These are phyloP conservation scores for Operophtera brumata DNA, from an alignment of 2,888 invertebrate species.

Conservation along the genomic window DNA sequence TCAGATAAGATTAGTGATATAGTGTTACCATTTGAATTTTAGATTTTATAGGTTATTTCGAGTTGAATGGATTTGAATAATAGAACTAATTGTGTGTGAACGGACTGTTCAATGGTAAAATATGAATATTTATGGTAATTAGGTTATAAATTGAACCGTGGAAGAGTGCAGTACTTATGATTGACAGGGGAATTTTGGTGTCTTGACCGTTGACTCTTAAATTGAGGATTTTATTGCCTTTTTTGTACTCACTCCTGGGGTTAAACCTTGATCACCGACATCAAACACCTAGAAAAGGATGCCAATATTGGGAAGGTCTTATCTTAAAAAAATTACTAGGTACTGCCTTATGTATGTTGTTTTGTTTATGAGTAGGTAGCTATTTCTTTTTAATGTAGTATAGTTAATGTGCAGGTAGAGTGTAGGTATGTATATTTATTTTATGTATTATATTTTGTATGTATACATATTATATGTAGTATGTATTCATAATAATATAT, in stretches of 20 bases:
- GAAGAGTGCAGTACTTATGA: constrained; percentile 41
- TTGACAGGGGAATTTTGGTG: constrained; percentile 38
- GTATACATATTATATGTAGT: too few relatives aligned
- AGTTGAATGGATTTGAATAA: constrained; percentile 66
- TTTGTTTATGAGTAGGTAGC: too few relatives aligned
- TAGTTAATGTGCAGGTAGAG: too few relatives aligned
- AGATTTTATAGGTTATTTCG: constrained; percentile 59
- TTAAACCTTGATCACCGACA: not conserved
- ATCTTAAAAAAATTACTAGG: too few relatives aligned
- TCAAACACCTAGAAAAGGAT: too few relatives aligned
- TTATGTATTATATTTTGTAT: too few relatives aligned
- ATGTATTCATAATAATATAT: too few relatives aligned
- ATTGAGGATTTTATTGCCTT: not conserved
- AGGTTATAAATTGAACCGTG: constrained; percentile 40
- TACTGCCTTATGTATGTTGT: too few relatives aligned
- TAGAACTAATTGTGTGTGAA: constrained; percentile 79
- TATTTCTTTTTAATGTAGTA: too few relatives aligned
- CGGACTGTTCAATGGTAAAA: constrained; percentile 45
- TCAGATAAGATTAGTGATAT: constrained; percentile 66
- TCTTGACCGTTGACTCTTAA: constrained; percentile 30
- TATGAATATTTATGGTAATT: constrained; percentile 72
- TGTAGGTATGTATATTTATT: too few relatives aligned
- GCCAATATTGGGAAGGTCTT: too few relatives aligned
- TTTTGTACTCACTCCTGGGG: not conserved
- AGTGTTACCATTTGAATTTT: constrained; percentile 72